A percentile compares a stretch with the other conserved stretches of the same genome.
Conservation (phyloP, 2,797 vertebrate species). For the Myoxocephalus aenaeus region DNA sequence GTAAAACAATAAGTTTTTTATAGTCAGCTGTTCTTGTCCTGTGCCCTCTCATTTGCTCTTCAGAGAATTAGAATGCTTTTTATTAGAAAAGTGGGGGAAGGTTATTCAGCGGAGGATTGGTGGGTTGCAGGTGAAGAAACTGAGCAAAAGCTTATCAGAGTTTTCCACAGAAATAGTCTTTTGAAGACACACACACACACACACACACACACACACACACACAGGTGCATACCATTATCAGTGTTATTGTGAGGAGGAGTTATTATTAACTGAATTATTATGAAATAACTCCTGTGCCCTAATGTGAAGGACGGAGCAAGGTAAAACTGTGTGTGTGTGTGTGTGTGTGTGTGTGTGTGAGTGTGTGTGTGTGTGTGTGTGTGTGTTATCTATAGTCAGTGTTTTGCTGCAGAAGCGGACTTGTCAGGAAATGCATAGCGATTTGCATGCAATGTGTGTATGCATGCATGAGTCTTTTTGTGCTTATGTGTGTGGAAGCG, state of each 20-base stretch:
- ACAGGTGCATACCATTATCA: conserved; percentile 44
- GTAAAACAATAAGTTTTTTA: conserved; percentile 1
- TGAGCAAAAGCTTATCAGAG: conserved; percentile 54
- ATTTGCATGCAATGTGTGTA: conserved; percentile 12
- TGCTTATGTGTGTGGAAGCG: not conserved
- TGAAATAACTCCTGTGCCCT: conserved; percentile 38
- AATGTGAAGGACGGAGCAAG: conserved; percentile 69
- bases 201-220: conserved; percentile 25
- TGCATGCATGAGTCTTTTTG: not conserved
- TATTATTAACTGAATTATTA: conserved; percentile 63
- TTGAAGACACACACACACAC: conserved; percentile 22
- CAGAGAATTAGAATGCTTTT: conserved; percentile 57
- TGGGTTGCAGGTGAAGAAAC: conserved; percentile 46
- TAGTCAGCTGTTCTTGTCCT: conserved; percentile 27
- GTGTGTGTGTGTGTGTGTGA: conserved; percentile 8
- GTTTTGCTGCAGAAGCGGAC: not conserved
- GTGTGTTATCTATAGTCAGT: not conserved
- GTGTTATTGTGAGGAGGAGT: conserved; percentile 46
- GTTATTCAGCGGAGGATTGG: conserved; percentile 12
- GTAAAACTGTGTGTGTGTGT: conserved; percentile 34
- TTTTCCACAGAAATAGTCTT: conserved; percentile 51
- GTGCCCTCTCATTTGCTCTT: conserved; percentile 29
- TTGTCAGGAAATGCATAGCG: too few species aligned
- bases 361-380: conserved; percentile 19
- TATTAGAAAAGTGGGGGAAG: not conserved